Evolutionary conservation across 2,113 vertebrate species (phyloP).

Genomic region (Proteles cristata): DNA sequence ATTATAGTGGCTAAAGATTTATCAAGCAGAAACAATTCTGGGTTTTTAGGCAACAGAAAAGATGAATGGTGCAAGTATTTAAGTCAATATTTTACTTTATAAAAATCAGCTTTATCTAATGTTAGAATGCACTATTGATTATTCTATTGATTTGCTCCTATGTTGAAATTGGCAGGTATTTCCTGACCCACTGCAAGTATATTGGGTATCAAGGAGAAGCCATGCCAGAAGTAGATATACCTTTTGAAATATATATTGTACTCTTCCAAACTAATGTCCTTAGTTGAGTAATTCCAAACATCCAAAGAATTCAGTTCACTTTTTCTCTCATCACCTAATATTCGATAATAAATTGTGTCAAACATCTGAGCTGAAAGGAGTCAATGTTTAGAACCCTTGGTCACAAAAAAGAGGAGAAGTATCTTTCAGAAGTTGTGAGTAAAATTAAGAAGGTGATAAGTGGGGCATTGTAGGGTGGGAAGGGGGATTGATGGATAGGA

Average conservation of each 20-base stretch:
- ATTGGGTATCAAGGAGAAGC: not conserved
- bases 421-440: not conserved
- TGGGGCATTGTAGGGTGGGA: not conserved
- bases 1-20: slow-evolving; percentile 56
- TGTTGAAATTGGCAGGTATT: slow-evolving; percentile 13
- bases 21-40: slow-evolving; percentile 31
- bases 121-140: slow-evolving; percentile 31
- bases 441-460: not conserved
- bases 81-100: slow-evolving; percentile 46
- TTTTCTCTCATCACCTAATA: not conserved
- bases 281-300: not conserved
- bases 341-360: slow-evolving; percentile 22
- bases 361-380: slow-evolving; percentile 22
- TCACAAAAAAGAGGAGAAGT: not conserved
- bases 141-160: not conserved
- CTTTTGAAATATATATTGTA: slow-evolving; percentile 14
- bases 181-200: not conserved
- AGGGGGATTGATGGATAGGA: not conserved
- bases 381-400: not conserved
- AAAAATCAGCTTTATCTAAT: slow-evolving; percentile 46
- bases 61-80: slow-evolving; percentile 34
- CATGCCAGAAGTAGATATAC: not conserved
- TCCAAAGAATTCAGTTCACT: not conserved
- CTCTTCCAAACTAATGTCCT: not conserved
- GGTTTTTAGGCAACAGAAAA: slow-evolving; percentile 47